Evolutionary conservation across 2,797 vertebrate genomes (phyloP).

Genomic region (Sus cebifrons): DNA sequence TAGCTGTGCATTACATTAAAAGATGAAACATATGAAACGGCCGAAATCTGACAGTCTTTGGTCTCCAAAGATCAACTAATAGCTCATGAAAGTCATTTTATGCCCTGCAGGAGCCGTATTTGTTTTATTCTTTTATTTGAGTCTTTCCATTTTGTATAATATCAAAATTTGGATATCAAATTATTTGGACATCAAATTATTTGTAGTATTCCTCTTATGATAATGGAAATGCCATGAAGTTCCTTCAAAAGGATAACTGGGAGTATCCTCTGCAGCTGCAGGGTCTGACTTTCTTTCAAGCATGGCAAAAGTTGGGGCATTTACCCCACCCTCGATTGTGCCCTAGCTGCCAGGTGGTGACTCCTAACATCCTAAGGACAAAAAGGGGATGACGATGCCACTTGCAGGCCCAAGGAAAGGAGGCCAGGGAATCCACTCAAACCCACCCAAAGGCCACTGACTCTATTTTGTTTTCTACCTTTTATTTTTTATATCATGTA

Average conservation of each 20-base stretch:
- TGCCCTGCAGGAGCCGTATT: not conserved
- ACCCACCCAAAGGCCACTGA: not conserved
- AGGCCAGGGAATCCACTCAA: not conserved
- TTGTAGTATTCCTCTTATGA: not conserved
- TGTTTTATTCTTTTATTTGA: not conserved
- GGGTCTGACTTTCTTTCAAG: constrained; percentile 74
- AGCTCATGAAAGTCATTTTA: not conserved
- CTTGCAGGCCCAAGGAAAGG: not conserved
- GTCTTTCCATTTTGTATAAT: constrained; percentile 57
- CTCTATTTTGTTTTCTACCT: not conserved
- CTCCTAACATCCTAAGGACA: not conserved
- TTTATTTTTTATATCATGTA: not conserved
- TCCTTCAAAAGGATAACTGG: constrained; percentile 53
- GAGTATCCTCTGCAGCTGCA: constrained; percentile 47
- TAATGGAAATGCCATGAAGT: not conserved
- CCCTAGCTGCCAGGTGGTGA: not conserved
- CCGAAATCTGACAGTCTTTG: not conserved
- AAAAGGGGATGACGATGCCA: not conserved
- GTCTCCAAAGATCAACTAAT: not conserved
- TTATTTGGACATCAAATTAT: not conserved
- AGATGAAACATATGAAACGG: not conserved
- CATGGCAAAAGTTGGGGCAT: constrained; percentile 41
- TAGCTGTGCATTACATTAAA: not conserved
- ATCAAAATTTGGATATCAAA: not conserved
- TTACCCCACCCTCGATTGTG: not conserved